A percentile compares a stretch with the other conserved stretches of the same genome.
Conservation (phyloP, 1,140 invertebrate genomes). For the Diachasmimorpha longicaudata region DNA sequence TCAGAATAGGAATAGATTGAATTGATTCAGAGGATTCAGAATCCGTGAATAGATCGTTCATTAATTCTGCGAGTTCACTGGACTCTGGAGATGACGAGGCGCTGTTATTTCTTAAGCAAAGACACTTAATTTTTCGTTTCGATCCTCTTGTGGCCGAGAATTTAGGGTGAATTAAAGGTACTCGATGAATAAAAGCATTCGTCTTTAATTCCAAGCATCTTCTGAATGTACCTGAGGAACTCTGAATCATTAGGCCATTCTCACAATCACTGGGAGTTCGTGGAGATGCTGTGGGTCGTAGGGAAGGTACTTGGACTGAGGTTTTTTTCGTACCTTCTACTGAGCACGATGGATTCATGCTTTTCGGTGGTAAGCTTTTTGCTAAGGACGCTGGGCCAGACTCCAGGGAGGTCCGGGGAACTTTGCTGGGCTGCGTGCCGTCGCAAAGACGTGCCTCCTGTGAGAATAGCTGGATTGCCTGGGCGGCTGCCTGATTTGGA, state of each 20-base stretch:
- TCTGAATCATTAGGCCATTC: background rate
- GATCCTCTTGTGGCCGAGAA: background rate
- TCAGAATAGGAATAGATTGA: background rate
- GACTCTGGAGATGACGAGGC: background rate
- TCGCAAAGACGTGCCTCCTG: constrained; percentile 85
- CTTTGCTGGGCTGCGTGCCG: constrained; percentile 73
- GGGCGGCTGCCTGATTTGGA: constrained; percentile 86
- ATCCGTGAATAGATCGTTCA: background rate
- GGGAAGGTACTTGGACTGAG: constrained; percentile 12
- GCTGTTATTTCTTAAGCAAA: background rate
- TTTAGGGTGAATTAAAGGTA: background rate
- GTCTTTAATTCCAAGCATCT: background rate
- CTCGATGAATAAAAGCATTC: background rate
- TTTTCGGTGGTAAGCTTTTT: constrained; percentile 66
- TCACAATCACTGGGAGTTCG: background rate
- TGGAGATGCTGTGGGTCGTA: background rate
- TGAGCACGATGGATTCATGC: constrained; percentile 58
- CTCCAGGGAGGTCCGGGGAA: constrained; percentile 68
- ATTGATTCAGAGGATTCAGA: background rate
- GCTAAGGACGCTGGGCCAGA: constrained; percentile 63
- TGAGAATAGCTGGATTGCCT: constrained; percentile 85
- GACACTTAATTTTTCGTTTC: background rate
- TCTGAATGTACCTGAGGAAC: background rate
- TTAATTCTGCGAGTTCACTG: background rate
- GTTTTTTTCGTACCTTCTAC: constrained; percentile 51